Evolutionary conservation across 37 sponge, comb jelly and placozoan species (phyloP).

Genomic region (Petrosia ficiformis): DNA sequence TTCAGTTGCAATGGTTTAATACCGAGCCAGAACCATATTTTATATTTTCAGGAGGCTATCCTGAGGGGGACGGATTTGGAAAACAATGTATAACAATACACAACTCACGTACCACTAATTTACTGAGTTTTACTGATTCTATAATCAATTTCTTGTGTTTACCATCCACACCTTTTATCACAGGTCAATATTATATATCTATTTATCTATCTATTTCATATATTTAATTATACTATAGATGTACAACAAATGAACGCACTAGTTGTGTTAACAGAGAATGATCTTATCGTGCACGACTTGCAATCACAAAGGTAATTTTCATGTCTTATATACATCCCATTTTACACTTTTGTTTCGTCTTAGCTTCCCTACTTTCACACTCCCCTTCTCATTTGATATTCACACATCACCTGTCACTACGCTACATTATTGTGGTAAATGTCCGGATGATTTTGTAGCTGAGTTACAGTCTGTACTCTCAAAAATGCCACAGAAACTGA

Average conservation of each 20-base stretch:
- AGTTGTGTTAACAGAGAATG: slow-evolving; percentile 29
- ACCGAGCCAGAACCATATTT: background rate
- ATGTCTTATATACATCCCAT: background rate
- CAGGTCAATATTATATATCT: no score
- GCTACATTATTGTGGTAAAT: slow-evolving; percentile 28
- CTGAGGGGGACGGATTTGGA: slow-evolving; percentile 12
- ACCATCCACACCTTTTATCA: slow-evolving; percentile 27
- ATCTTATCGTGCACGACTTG: slow-evolving; percentile 44
- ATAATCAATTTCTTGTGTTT: slow-evolving; percentile 57
- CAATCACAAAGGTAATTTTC: slow-evolving; percentile 10
- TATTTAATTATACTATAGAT: slow-evolving; percentile 22
- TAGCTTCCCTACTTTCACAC: slow-evolving; percentile 10
- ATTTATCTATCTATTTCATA: no score
- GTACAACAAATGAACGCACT: slow-evolving; percentile 44
- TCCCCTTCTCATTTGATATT: slow-evolving; percentile 58
- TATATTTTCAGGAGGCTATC: slow-evolving; percentile 29
- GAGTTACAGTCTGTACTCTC: slow-evolving; percentile 43
- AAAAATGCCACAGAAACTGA: slow-evolving; percentile 19
- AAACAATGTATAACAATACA: slow-evolving; percentile 23
- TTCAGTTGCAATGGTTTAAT: background rate
- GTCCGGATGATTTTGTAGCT: slow-evolving; percentile 44
- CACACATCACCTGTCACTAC: slow-evolving; percentile 53
- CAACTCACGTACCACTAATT: background rate
- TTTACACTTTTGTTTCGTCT: no score
- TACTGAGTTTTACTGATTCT: slow-evolving; percentile 25